Evolutionary conservation across 2,888 invertebrate genomes (phyloP).

Genomic region (Tinea trinotella): DNA sequence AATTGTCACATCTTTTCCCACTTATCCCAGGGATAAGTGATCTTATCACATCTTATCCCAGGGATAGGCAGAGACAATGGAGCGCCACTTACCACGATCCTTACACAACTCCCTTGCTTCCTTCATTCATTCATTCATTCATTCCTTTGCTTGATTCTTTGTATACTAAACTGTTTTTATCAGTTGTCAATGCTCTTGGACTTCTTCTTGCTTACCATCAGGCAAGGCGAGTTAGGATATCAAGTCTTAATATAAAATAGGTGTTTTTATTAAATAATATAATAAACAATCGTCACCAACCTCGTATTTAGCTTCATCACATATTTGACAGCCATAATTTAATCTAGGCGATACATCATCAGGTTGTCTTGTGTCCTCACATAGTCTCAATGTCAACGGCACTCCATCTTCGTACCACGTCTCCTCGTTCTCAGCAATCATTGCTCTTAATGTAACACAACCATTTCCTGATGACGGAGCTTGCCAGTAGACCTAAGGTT

Average conservation of each 20-base stretch:
- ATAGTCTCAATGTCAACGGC: conserved; percentile 43
- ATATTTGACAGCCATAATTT: conserved; percentile 49
- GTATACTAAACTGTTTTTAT: neutral
- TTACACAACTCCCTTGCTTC: too few species aligned
- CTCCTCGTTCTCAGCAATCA: conserved; percentile 54
- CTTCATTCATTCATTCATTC: too few species aligned
- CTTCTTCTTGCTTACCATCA: too few species aligned
- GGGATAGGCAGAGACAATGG: too few species aligned
- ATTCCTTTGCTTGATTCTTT: too few species aligned
- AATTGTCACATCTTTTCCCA: too few species aligned
- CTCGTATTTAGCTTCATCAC: conserved; percentile 64
- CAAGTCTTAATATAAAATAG: neutral
- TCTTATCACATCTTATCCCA: too few species aligned
- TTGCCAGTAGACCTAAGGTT: conserved; percentile 52
- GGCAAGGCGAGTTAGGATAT: too few species aligned
- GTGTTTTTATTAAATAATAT: neutral
- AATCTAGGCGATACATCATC: conserved; percentile 51
- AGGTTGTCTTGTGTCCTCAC: conserved; percentile 56
- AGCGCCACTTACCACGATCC: too few species aligned
- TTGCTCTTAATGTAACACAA: conserved; percentile 53
- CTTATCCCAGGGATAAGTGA: too few species aligned
- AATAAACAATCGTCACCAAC: conserved; percentile 30
- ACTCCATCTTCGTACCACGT: conserved; percentile 55
- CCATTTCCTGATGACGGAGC: conserved; percentile 53
- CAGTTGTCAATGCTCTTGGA: too few species aligned